Conservation (phyloP, 2,888 invertebrate genomes). For the Eupithecia abbreviata region DNA sequence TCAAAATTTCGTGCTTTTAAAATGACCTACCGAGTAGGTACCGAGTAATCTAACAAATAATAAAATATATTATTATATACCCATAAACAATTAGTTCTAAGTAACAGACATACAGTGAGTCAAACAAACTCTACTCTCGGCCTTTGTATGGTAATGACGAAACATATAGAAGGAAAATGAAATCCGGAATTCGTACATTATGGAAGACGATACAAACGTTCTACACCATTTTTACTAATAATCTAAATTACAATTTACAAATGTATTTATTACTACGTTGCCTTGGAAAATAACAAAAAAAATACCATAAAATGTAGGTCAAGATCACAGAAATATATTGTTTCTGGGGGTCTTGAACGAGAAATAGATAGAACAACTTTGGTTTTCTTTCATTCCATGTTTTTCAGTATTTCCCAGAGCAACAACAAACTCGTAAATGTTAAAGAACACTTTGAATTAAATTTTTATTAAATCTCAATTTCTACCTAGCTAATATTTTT, state of each 20-base stretch:
- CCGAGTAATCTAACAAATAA: too few relatives aligned
- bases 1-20: too few relatives aligned
- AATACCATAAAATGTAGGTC: neutral
- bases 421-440: slow-evolving; percentile 34
- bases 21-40: too few relatives aligned
- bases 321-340: neutral
- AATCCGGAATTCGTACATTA: slow-evolving; percentile 71
- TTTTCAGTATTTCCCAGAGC: slow-evolving; percentile 31
- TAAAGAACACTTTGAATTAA: slow-evolving; percentile 52
- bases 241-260: slow-evolving; percentile 47
- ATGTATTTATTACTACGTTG: slow-evolving; percentile 32
- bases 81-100: neutral
- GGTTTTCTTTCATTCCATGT: slow-evolving; percentile 2
- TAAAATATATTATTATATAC: too few relatives aligned
- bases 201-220: slow-evolving; percentile 80
- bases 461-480: slow-evolving; percentile 31
- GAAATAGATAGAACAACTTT: neutral
- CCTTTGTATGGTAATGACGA: slow-evolving; percentile 57
- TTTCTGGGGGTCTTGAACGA: neutral
- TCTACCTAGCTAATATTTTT: slow-evolving; percentile 54
- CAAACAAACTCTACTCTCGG: slow-evolving; percentile 16
- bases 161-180: slow-evolving; percentile 61
- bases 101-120: neutral
- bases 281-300: slow-evolving; percentile 23
- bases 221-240: slow-evolving; percentile 63